phyloP scores from a whole-genome alignment of 2,888 invertebrate genomes.

The Vanessa cardui region DNA sequence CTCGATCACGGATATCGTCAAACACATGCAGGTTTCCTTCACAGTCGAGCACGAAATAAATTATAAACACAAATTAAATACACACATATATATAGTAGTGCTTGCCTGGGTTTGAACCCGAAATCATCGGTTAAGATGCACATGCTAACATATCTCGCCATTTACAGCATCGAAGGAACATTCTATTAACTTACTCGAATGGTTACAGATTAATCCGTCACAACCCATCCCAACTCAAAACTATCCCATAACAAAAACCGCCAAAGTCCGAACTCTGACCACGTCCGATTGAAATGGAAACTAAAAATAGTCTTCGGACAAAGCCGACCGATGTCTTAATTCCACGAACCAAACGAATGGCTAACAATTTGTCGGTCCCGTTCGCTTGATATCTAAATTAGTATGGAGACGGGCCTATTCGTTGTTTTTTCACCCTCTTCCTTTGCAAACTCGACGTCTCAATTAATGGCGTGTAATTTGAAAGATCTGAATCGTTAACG shows the following conservation, averaged over 20 bases:
- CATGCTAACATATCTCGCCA: too few species aligned
- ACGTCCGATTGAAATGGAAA: slow-evolving; percentile 51
- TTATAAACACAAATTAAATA: too few species aligned
- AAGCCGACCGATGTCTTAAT: slow-evolving; percentile 58
- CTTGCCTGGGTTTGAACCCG: too few species aligned
- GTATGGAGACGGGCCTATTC: slow-evolving; percentile 70
- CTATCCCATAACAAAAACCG: slow-evolving; percentile 63
- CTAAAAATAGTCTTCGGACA: slow-evolving; percentile 49
- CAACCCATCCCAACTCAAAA: slow-evolving; percentile 48
- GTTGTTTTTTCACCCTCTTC: slow-evolving; percentile 55
- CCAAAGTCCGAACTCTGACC: slow-evolving; percentile 52
- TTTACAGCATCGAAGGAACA: neutral
- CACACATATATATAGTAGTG: too few species aligned
- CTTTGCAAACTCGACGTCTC: slow-evolving; percentile 70
- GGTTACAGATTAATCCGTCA: slow-evolving; percentile 50
- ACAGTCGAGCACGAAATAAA: too few species aligned
- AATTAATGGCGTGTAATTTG: slow-evolving; percentile 77
- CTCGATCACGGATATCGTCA: too few species aligned
- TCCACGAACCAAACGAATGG: slow-evolving; percentile 70
- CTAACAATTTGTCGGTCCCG: slow-evolving; percentile 75
- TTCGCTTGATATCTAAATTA: slow-evolving; percentile 79
- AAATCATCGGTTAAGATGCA: too few species aligned
- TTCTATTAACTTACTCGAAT: slow-evolving; percentile 40
- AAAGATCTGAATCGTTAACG: slow-evolving; percentile 70
- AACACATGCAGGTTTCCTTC: too few species aligned